A percentile compares a stretch with the other conserved stretches of the same genome.
phyloP scores from a whole-genome alignment of 2,113 vertebrate genomes.

The Sitta europaea region DNA sequence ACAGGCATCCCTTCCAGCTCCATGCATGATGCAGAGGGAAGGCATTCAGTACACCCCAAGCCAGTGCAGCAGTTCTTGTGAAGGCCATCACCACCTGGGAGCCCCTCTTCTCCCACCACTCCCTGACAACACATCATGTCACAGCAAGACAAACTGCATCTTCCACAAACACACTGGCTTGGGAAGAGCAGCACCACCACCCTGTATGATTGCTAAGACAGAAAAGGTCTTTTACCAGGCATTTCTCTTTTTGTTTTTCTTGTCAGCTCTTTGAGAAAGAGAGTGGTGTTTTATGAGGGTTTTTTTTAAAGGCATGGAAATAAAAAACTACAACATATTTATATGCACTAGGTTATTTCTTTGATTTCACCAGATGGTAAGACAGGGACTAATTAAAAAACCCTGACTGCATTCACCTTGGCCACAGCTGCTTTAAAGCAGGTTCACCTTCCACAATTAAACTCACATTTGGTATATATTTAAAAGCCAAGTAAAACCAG shows the following conservation, averaged over 20 bases:
- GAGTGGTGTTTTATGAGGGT: not conserved
- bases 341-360: not conserved
- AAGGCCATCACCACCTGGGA: not conserved
- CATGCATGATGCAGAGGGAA: not conserved
- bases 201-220: accelerated
- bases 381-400: not conserved
- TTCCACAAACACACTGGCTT: not conserved
- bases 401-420: not conserved
- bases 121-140: accelerated
- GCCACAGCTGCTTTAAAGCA: not conserved
- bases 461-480: not conserved
- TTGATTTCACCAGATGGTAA: not conserved
- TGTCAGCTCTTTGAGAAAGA: not conserved
- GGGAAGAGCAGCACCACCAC: not conserved
- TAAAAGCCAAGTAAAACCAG: not conserved
- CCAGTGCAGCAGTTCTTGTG: not conserved
- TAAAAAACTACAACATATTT: not conserved
- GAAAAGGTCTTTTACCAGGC: not conserved
- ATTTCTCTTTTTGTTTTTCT: not conserved
- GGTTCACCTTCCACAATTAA: not conserved
- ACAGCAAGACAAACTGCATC: not conserved
- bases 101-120: not conserved
- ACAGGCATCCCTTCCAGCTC: not conserved
- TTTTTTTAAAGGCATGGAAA: not conserved
- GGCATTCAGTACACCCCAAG: not conserved